A percentile compares a stretch with the other conserved stretches of the same genome.
Conservation (phyloP, 2,797 vertebrate species). For the Fringilla coelebs region DNA sequence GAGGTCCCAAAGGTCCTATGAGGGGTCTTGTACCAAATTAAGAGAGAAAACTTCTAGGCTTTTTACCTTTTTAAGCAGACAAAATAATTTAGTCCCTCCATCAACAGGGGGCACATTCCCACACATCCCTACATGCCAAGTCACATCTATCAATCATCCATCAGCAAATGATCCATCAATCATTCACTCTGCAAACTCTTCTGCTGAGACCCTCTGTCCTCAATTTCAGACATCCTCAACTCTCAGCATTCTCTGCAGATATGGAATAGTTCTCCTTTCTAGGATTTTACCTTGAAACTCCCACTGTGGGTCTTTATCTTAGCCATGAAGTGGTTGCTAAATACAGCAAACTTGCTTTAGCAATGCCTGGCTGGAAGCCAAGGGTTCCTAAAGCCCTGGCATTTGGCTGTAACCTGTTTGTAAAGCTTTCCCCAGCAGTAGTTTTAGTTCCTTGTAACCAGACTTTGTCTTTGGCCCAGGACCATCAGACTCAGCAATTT, state of each 20-base stretch:
- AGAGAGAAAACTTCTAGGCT: neutral
- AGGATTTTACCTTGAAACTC: neutral
- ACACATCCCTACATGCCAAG: neutral
- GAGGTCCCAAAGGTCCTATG: neutral
- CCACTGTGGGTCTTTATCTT: rapidly evolving
- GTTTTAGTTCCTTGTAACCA: neutral
- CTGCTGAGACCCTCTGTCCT: neutral
- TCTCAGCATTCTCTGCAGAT: neutral
- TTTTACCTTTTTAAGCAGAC: neutral
- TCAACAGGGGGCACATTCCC: neutral
- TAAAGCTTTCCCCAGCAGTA: neutral
- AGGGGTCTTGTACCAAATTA: neutral
- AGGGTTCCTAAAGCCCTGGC: neutral
- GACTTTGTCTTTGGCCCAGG: neutral
- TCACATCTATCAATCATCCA: neutral
- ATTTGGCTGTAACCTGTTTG: neutral
- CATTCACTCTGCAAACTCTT: neutral
- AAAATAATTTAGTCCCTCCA: neutral
- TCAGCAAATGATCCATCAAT: neutral
- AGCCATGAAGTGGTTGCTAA: neutral
- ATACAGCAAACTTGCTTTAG: neutral
- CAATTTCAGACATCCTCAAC: neutral
- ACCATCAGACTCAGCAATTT: neutral
- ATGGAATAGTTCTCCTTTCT: rapidly evolving
- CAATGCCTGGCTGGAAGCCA: neutral